Evolutionary conservation across 2,888 invertebrate species (phyloP).

Genomic region (Linnaemya vulpina): DNA sequence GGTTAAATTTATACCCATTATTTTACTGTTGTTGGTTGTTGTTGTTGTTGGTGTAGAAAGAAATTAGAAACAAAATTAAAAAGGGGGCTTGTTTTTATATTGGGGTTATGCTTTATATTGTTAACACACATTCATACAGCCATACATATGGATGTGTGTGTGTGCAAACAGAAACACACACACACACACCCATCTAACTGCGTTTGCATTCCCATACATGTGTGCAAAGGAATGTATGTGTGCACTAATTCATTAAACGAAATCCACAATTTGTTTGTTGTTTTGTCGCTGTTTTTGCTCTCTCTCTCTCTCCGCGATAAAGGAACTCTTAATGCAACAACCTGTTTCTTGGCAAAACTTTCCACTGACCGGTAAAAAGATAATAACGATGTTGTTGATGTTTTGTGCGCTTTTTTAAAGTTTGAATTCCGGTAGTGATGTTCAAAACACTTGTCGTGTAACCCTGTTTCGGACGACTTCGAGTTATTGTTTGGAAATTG

Average conservation of each 20-base stretch:
- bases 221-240: too few relatives aligned
- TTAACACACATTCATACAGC: not conserved
- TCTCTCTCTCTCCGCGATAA: not conserved
- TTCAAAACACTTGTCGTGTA: not conserved
- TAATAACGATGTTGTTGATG: constrained; percentile 2
- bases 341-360: constrained; percentile 41
- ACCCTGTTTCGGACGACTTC: not conserved
- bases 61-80: constrained; percentile 10
- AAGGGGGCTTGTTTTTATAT: constrained; percentile 35
- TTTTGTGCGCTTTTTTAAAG: not conserved
- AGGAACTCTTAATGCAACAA: constrained; percentile 11
- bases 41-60: constrained; percentile 1
- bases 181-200: too few relatives aligned
- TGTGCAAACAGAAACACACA: not conserved
- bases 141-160: not conserved
- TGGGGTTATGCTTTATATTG: constrained; percentile 14
- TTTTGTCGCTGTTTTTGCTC: not conserved
- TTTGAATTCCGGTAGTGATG: not conserved
- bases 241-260: too few relatives aligned
- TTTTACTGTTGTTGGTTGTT: not conserved
- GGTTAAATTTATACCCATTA: constrained; percentile 35
- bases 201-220: not conserved
- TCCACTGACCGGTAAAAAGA: constrained; percentile 36
- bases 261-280: not conserved
- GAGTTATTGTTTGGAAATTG: constrained; percentile 21